Percentiles rank a stretch among this genome's conserved stretches.
Evolutionary conservation across 2,888 invertebrate genomes (phyloP).

Genomic region (Heliconius erato): DNA sequence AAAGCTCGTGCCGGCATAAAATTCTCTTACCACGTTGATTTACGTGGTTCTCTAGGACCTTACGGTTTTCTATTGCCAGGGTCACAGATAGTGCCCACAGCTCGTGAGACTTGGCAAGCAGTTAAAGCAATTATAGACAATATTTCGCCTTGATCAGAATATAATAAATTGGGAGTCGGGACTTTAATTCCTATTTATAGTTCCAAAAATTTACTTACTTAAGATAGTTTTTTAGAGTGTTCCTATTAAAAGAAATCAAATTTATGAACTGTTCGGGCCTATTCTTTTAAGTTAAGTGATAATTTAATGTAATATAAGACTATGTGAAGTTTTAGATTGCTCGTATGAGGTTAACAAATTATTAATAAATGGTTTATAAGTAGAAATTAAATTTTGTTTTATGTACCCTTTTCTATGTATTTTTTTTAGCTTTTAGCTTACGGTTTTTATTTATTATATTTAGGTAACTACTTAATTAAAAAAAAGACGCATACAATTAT

Average conservation of each 20-base stretch:
- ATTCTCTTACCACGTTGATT: slow-evolving; percentile 90
- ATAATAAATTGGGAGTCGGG: slow-evolving; percentile 29
- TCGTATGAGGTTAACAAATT: background rate
- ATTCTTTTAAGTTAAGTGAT: background rate
- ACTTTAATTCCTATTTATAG: background rate
- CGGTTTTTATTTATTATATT: too few relatives aligned
- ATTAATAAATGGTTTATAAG: slow-evolving; percentile 4
- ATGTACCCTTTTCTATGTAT: background rate
- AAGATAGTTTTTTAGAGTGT: background rate
- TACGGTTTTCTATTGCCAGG: slow-evolving; percentile 93
- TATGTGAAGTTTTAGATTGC: slow-evolving; percentile 8
- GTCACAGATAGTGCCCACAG: slow-evolving; percentile 90
- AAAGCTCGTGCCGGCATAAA: slow-evolving; percentile 90
- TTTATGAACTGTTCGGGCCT: background rate
- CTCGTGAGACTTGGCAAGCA: slow-evolving; percentile 92
- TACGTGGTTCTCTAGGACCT: slow-evolving; percentile 89
- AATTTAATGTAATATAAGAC: background rate
- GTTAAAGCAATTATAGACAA: slow-evolving; percentile 89
- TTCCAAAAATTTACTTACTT: background rate
- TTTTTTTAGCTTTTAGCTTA: background rate
- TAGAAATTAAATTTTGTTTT: background rate
- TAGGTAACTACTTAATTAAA: too few relatives aligned
- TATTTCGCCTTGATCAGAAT: slow-evolving; percentile 65
- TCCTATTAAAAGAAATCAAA: slow-evolving; percentile 20
- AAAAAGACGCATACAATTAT: too few relatives aligned